phyloP scores from a whole-genome alignment of 2,888 invertebrate species.

The Drosophila histrio region DNA sequence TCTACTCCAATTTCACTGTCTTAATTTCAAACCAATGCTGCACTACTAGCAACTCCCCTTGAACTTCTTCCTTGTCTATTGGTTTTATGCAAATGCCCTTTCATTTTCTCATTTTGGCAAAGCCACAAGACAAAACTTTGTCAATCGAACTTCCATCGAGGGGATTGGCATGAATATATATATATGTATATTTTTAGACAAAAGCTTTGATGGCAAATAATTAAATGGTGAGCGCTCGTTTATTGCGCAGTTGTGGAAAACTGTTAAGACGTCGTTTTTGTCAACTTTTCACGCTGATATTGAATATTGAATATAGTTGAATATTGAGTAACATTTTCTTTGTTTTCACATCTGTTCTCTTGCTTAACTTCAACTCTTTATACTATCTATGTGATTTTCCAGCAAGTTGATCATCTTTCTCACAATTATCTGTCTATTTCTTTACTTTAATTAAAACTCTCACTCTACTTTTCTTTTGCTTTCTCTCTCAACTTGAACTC shows the following conservation, averaged over 20 bases:
- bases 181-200: constrained; percentile 5
- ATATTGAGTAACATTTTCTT: background rate
- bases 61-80: background rate
- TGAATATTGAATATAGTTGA: background rate
- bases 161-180: constrained; percentile 9
- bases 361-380: too few relatives aligned
- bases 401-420: background rate
- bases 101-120: constrained; percentile 15
- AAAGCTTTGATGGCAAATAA: constrained; percentile 16
- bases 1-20: constrained; percentile 14
- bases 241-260: constrained; percentile 27
- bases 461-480: background rate
- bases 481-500: too few relatives aligned
- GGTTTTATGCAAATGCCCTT: constrained; percentile 39
- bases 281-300: background rate
- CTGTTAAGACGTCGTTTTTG: background rate
- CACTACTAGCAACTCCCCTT: constrained; percentile 7
- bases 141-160: constrained; percentile 12
- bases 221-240: constrained; percentile 24
- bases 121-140: constrained; percentile 10
- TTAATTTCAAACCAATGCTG: constrained; percentile 15
- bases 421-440: background rate
- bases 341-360: background rate
- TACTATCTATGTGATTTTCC: too few relatives aligned
- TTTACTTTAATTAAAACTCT: background rate